Evolutionary conservation across 2,113 vertebrate species (phyloP).

Genomic region (Agapornis roseicollis): DNA sequence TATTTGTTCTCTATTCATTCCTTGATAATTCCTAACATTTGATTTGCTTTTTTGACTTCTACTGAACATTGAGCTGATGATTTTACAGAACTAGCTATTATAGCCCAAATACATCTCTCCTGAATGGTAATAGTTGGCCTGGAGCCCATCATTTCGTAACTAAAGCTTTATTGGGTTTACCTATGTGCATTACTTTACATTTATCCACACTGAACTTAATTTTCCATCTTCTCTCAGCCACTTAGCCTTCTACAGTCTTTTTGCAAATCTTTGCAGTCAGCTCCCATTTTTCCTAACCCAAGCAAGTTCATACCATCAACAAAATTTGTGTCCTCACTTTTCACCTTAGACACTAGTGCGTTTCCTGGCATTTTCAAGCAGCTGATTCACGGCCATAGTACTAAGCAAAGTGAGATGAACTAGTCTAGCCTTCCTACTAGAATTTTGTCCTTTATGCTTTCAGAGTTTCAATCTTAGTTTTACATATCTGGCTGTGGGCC

Average conservation of each 20-base stretch:
- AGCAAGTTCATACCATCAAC: neutral
- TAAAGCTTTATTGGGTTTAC: conserved; percentile 36
- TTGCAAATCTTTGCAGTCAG: neutral
- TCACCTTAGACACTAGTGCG: neutral
- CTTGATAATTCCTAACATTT: neutral
- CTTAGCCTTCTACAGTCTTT: neutral
- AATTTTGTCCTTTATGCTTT: neutral
- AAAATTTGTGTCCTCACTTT: neutral
- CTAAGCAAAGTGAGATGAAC: neutral
- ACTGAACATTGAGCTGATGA: neutral
- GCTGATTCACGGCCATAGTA: neutral
- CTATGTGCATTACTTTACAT: conserved; percentile 8
- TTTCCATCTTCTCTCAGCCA: conserved; percentile 7
- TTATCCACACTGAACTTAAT: conserved; percentile 11
- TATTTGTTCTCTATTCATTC: conserved; percentile 9
- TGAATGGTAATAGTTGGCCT: neutral
- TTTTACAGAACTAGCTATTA: neutral
- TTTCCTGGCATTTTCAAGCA: neutral
- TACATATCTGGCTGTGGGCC: neutral
- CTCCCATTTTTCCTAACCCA: neutral
- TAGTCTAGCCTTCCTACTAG: neutral
- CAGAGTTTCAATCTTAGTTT: neutral
- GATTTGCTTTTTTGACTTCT: conserved; percentile 16
- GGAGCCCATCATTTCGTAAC: neutral
- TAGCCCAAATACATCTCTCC: neutral